phyloP scores from a whole-genome alignment of 1,140 invertebrate species.

The Eumeta japonica region DNA sequence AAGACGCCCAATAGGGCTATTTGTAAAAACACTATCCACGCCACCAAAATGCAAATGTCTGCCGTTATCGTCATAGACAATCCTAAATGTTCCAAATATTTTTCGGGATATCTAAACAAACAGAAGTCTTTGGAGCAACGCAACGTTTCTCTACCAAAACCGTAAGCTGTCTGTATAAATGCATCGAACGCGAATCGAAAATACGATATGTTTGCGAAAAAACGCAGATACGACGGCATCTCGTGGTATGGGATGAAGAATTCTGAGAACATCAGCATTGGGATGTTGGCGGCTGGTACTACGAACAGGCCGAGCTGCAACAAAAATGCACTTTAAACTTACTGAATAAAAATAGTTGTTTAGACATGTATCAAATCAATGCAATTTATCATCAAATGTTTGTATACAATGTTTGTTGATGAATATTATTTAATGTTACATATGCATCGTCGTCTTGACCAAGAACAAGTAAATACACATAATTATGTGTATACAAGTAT shows the following conservation, averaged over 20 bases:
- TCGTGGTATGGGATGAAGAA: constrained; percentile 82
- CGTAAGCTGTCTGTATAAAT: constrained; percentile 72
- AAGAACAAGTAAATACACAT: no score
- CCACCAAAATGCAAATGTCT: constrained; percentile 74
- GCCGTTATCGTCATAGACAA: constrained; percentile 61
- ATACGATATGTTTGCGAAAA: constrained; percentile 72
- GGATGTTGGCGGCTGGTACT: constrained; percentile 77
- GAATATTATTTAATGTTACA: not conserved
- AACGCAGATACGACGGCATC: constrained; percentile 69
- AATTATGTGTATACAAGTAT: no score
- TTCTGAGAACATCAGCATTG: constrained; percentile 81
- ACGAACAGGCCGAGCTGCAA: constrained; percentile 76
- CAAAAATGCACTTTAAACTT: constrained; percentile 18
- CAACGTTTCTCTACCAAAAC: constrained; percentile 61
- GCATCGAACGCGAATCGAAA: constrained; percentile 82
- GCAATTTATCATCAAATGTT: not conserved
- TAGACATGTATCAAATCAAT: not conserved
- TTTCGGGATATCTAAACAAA: constrained; percentile 41
- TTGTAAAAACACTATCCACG: constrained; percentile 56
- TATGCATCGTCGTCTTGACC: no score
- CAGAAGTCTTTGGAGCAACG: constrained; percentile 56
- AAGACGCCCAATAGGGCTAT: constrained; percentile 36
- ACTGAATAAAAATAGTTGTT: not conserved
- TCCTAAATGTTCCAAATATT: constrained; percentile 52
- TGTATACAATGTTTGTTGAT: not conserved